Percentiles rank a stretch among this genome's conserved stretches.
Evolutionary conservation across 1,140 invertebrate genomes (phyloP).

Genomic region (Drosophila santomea): DNA sequence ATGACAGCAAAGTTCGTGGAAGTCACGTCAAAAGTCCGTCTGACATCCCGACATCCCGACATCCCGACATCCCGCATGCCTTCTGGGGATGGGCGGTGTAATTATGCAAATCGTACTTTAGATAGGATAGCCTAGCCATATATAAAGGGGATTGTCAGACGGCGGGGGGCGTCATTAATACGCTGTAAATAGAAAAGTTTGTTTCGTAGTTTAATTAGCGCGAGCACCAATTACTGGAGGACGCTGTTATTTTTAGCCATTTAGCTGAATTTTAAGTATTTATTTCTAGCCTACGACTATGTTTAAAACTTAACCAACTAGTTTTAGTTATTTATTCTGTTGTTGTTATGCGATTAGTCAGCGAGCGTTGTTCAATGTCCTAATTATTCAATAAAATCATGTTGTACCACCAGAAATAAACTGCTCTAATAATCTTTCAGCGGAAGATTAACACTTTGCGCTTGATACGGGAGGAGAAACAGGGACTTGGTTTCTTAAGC

Average conservation of each 20-base stretch:
- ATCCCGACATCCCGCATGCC: not conserved
- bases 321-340: slow-evolving; percentile 42
- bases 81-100: slow-evolving; percentile 49
- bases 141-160: slow-evolving; percentile 43
- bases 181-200: slow-evolving; percentile 74
- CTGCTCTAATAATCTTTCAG: not conserved
- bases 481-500: not conserved
- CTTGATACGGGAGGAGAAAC: not conserved
- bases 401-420: slow-evolving; percentile 25
- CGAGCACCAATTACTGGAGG: slow-evolving; percentile 22
- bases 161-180: slow-evolving; percentile 52
- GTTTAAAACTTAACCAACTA: slow-evolving; percentile 40
- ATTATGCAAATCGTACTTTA: slow-evolving; percentile 77
- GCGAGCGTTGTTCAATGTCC: slow-evolving; percentile 47
- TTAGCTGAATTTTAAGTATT: slow-evolving; percentile 70
- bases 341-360: slow-evolving; percentile 68
- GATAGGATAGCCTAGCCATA: slow-evolving; percentile 77
- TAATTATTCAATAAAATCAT: slow-evolving; percentile 62
- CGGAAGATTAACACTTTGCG: not conserved
- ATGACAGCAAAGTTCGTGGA: slow-evolving; percentile 38
- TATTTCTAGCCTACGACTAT: slow-evolving; percentile 44
- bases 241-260: slow-evolving; percentile 74
- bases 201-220: slow-evolving; percentile 72
- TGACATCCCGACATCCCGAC: not conserved
- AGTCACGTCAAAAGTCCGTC: slow-evolving; percentile 56